phyloP scores from a whole-genome alignment of 2,113 vertebrate species.

The Dicrurus megarhynchus region DNA sequence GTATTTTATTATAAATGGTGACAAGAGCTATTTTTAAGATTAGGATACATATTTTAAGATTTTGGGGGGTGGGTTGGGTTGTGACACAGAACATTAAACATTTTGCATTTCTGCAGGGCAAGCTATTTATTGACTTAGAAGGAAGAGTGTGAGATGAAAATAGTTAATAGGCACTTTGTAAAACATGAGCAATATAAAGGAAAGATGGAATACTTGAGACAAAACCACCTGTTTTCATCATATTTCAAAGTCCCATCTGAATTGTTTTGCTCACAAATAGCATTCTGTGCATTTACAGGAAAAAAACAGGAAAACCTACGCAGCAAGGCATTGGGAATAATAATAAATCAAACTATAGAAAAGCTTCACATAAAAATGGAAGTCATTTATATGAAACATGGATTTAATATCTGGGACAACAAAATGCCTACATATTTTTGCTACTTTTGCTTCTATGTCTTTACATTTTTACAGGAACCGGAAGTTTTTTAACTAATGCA shows the following conservation, averaged over 20 bases:
- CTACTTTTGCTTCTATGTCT: not conserved
- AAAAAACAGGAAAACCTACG: not conserved
- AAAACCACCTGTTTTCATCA: not conserved
- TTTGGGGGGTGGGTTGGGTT: accelerated
- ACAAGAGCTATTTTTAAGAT: not conserved
- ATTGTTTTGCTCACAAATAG: not conserved
- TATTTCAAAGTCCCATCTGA: not conserved
- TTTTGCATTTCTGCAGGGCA: not conserved
- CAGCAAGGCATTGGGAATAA: not conserved
- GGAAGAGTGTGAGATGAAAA: not conserved
- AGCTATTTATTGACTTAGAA: not conserved
- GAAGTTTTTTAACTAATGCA: not conserved
- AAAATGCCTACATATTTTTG: not conserved
- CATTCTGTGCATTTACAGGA: not conserved
- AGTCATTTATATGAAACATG: not conserved
- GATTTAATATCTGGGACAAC: not conserved
- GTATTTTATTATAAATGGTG: not conserved
- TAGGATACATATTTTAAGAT: not conserved
- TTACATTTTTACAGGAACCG: not conserved
- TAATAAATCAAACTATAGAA: not conserved
- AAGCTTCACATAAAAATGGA: not conserved
- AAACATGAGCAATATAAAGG: not conserved
- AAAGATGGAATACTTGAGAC: not conserved
- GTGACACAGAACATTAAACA: not conserved
- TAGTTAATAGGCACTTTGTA: not conserved